These are phyloP conservation scores for Bursaphelenchus mucronatus DNA, from an alignment of 1,140 invertebrate genomes.

Conservation along the genomic window DNA sequence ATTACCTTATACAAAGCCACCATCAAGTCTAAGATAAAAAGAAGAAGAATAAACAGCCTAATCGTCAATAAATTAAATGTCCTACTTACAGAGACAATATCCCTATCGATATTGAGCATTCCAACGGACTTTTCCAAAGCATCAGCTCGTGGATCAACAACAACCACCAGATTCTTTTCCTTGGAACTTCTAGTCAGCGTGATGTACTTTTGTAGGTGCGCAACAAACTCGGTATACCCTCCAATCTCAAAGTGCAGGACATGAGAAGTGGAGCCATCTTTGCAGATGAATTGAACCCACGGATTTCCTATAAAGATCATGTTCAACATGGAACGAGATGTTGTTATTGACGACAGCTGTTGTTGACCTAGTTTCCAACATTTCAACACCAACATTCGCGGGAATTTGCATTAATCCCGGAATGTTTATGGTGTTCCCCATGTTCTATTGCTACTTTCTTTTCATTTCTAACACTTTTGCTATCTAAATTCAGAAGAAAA, in stretches of 20 bases:
- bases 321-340: constrained; percentile 1
- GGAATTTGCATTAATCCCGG: constrained; percentile 13
- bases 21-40: constrained; percentile 3
- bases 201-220: constrained; percentile 34
- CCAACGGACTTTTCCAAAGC: constrained; percentile 46
- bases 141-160: constrained; percentile 41
- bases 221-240: constrained; percentile 42
- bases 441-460: background rate
- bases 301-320: constrained; percentile 23
- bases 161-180: constrained; percentile 44
- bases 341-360: no score
- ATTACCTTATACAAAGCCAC: background rate
- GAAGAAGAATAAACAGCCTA: constrained; percentile 2
- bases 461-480: background rate
- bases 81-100: constrained; percentile 37
- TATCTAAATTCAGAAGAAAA: background rate
- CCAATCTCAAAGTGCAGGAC: constrained; percentile 41
- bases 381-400: constrained; percentile 9
- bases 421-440: constrained; percentile 1
- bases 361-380: no score
- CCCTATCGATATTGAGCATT: constrained; percentile 46
- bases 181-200: constrained; percentile 16
- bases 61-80: background rate
- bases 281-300: constrained; percentile 47
- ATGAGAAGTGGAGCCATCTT: constrained; percentile 41